A percentile compares a stretch with the other conserved stretches of the same genome.
These are phyloP conservation scores for Tonatia bakeri DNA, from an alignment of 2,113 vertebrate genomes.

Conservation along the genomic window DNA sequence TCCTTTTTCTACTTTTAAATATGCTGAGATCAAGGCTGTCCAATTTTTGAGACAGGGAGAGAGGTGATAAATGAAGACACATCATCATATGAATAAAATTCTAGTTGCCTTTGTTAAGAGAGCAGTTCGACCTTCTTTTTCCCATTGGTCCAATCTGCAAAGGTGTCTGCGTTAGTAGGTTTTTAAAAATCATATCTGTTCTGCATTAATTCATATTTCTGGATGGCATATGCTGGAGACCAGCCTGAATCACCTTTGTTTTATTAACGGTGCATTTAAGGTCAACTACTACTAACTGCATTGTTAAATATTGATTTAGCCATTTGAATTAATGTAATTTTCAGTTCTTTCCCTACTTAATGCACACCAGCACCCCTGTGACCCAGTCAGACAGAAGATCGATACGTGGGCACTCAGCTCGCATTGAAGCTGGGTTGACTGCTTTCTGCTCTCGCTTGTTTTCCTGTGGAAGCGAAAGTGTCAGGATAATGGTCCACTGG, in stretches of 20 bases:
- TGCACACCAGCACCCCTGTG: slow-evolving; percentile 71
- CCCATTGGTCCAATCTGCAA: neutral
- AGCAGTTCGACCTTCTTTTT: slow-evolving; percentile 4
- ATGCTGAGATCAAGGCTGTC: slow-evolving; percentile 15
- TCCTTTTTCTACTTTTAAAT: slow-evolving; percentile 33
- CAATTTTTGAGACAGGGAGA: slow-evolving; percentile 10
- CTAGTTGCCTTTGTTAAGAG: slow-evolving; percentile 34
- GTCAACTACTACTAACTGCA: slow-evolving; percentile 75
- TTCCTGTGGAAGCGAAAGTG: neutral
- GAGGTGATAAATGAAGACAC: slow-evolving; percentile 45
- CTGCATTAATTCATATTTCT: slow-evolving; percentile 57
- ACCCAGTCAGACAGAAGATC: slow-evolving; percentile 77
- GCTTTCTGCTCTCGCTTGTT: slow-evolving; percentile 36
- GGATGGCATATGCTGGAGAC: slow-evolving; percentile 47
- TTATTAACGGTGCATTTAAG: slow-evolving; percentile 74
- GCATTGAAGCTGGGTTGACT: neutral
- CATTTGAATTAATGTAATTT: slow-evolving; percentile 80
- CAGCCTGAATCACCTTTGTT: slow-evolving; percentile 73
- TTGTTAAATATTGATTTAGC: slow-evolving; percentile 83
- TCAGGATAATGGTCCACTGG: slow-evolving; percentile 17
- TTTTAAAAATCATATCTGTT: neutral
- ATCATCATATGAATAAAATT: slow-evolving; percentile 37
- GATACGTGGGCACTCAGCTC: slow-evolving; percentile 60
- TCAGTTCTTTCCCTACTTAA: slow-evolving; percentile 76
- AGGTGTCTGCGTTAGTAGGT: neutral